phyloP scores from a whole-genome alignment of 2,888 invertebrate species.

The Drosophila sordidapex region DNA sequence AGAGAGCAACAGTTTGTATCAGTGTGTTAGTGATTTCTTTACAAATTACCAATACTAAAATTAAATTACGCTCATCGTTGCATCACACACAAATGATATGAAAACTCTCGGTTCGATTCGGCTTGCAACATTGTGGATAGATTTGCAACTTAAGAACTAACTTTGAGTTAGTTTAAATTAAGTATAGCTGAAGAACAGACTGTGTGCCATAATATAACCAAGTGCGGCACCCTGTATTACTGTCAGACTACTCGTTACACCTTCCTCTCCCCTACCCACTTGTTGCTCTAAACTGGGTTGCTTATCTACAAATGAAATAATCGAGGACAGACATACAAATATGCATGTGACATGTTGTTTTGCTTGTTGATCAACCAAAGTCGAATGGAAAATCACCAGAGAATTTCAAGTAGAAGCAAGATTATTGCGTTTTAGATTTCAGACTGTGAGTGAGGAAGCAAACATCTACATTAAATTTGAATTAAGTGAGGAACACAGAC shows the following conservation, averaged over 20 bases:
- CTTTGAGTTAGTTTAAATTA: background rate
- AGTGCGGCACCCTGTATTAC: slow-evolving; percentile 7
- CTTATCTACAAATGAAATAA: slow-evolving; percentile 27
- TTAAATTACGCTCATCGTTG: slow-evolving; percentile 7
- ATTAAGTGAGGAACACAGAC: background rate
- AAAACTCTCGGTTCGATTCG: background rate
- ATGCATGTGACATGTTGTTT: slow-evolving; percentile 15
- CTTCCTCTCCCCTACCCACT: background rate
- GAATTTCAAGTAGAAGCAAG: slow-evolving; percentile 20
- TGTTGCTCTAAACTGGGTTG: background rate
- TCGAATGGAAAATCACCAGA: slow-evolving; percentile 33
- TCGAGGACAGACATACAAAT: slow-evolving; percentile 5
- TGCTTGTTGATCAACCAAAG: slow-evolving; percentile 20
- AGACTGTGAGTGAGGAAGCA: background rate
- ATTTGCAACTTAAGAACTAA: background rate
- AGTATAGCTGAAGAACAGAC: too few relatives aligned
- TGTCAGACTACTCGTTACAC: background rate
- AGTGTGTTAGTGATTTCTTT: slow-evolving; percentile 35
- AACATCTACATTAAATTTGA: background rate
- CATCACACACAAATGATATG: background rate
- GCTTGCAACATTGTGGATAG: background rate
- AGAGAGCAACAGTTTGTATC: slow-evolving; percentile 27
- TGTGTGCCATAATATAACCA: background rate
- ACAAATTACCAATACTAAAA: slow-evolving; percentile 28
- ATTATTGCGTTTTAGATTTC: slow-evolving; percentile 13